phyloP scores from a whole-genome alignment of 2,888 invertebrate genomes.

The Amphimallon solstitiale region DNA sequence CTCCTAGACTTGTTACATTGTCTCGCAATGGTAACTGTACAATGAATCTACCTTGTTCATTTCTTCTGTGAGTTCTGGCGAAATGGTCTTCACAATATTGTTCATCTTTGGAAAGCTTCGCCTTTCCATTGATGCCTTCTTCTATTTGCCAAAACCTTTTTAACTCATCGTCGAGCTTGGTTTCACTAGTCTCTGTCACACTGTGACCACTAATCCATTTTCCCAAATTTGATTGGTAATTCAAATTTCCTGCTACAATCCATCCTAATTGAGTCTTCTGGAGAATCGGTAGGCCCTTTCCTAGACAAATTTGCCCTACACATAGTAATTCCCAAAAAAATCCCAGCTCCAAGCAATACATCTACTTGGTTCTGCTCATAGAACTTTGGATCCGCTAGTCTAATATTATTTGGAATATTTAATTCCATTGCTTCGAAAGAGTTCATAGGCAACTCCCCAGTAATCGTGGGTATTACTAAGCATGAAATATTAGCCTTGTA shows the following conservation, averaged over 20 bases:
- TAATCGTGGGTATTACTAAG: slow-evolving; percentile 1
- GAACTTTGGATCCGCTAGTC: slow-evolving; percentile 41
- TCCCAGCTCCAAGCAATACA: slow-evolving; percentile 39
- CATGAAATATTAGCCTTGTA: neutral
- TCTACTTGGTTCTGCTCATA: slow-evolving; percentile 36
- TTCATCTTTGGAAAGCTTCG: neutral
- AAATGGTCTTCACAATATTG: slow-evolving; percentile 15
- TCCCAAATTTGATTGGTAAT: neutral
- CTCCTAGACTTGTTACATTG: slow-evolving; percentile 29
- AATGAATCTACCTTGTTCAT: slow-evolving; percentile 32
- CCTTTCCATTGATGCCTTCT: neutral
- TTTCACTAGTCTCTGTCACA: neutral
- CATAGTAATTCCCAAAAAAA: slow-evolving; percentile 20
- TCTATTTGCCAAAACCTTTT: slow-evolving; percentile 2
- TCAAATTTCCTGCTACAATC: slow-evolving; percentile 40
- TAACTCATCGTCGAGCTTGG: slow-evolving; percentile 5
- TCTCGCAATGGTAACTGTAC: slow-evolving; percentile 39
- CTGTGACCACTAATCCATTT: neutral
- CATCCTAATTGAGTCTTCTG: slow-evolving; percentile 41
- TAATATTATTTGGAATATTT: slow-evolving; percentile 35
- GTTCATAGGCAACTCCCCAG: neutral
- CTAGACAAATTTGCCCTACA: slow-evolving; percentile 35
- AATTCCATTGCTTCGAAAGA: neutral
- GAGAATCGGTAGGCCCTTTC: slow-evolving; percentile 16
- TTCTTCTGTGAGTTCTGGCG: slow-evolving; percentile 3